Evolutionary conservation across 1,140 invertebrate species (phyloP).

Genomic region (Drosophila auraria): DNA sequence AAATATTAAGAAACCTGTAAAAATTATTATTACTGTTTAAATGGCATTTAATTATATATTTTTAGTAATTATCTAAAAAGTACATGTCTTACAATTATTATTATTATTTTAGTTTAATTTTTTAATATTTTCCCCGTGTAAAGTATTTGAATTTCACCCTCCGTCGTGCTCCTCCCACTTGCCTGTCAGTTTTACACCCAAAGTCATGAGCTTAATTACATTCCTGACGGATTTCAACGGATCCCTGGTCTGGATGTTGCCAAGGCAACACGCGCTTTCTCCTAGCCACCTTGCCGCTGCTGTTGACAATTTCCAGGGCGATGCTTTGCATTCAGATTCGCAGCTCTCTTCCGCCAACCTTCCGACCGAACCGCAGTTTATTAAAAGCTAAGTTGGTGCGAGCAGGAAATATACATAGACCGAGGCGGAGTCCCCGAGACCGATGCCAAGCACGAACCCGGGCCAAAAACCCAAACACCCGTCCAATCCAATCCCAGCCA

Average conservation of each 20-base stretch:
- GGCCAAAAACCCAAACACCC: slow-evolving; percentile 15
- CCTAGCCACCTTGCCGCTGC: slow-evolving; percentile 32
- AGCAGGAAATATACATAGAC: slow-evolving; percentile 72
- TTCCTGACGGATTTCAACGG: slow-evolving; percentile 46
- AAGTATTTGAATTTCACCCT: background rate
- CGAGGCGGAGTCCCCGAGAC: slow-evolving; percentile 14
- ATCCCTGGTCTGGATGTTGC: slow-evolving; percentile 42
- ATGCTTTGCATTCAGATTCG: slow-evolving; percentile 36
- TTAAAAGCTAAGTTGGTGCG: slow-evolving; percentile 70
- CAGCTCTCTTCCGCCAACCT: background rate
- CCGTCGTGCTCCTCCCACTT: background rate
- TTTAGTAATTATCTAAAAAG: no score
- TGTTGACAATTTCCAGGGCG: slow-evolving; percentile 67
- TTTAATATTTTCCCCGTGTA: background rate
- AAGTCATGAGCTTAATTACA: slow-evolving; percentile 70
- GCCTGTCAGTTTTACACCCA: slow-evolving; percentile 49
- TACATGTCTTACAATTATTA: no score
- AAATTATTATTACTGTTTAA: no score
- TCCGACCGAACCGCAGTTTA: slow-evolving; percentile 60
- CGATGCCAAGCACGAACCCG: background rate
- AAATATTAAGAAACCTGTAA: no score
- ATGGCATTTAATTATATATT: no score
- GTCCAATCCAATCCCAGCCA: slow-evolving; percentile 51
- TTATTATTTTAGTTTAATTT: background rate
- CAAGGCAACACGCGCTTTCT: slow-evolving; percentile 40